Conservation (phyloP, 1,140 invertebrate genomes). For the Brachionus calyciflorus region DNA sequence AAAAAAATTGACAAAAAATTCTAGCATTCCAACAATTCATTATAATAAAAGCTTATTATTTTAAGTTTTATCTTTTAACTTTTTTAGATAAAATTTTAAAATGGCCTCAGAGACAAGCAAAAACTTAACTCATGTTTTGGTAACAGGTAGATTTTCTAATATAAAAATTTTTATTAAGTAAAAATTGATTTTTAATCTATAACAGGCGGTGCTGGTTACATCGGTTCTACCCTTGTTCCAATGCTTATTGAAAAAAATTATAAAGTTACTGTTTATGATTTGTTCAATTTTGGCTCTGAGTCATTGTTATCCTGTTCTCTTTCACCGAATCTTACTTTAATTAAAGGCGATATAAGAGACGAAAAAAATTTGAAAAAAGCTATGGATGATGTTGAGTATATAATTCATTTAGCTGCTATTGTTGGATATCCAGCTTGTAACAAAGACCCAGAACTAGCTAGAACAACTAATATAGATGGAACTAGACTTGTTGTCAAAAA, state of each 20-base stretch:
- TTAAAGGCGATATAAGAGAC: conserved; percentile 51
- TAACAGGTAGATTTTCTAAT: too few species aligned
- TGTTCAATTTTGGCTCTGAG: conserved; percentile 50
- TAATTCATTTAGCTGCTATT: conserved; percentile 53
- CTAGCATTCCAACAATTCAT: too few species aligned
- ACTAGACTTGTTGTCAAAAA: conserved; percentile 48
- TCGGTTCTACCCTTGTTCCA: conserved; percentile 52
- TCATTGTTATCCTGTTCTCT: conserved; percentile 48
- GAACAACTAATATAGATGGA: conserved; percentile 49
- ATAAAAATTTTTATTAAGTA: too few species aligned
- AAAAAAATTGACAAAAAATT: too few species aligned
- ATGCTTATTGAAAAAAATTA: conserved; percentile 49
- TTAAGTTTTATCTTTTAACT: too few species aligned
- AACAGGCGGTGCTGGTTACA: conserved; percentile 53
- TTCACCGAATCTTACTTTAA: conserved; percentile 47
- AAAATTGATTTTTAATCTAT: too few species aligned
- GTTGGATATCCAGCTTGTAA: conserved; percentile 55
- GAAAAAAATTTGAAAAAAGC: conserved; percentile 39
- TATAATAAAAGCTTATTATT: too few species aligned
- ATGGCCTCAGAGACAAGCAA: too few species aligned
- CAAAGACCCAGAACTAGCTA: conserved; percentile 49
- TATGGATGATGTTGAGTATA: conserved; percentile 48
- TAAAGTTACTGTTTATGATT: conserved; percentile 52
- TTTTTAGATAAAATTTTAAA: too few species aligned
- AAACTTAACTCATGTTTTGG: too few species aligned